Evolutionary conservation across 2,113 vertebrate species (phyloP), one percentile per base, ranked within the genome.

Genomic region (Toxotes chatareus): DNA sequence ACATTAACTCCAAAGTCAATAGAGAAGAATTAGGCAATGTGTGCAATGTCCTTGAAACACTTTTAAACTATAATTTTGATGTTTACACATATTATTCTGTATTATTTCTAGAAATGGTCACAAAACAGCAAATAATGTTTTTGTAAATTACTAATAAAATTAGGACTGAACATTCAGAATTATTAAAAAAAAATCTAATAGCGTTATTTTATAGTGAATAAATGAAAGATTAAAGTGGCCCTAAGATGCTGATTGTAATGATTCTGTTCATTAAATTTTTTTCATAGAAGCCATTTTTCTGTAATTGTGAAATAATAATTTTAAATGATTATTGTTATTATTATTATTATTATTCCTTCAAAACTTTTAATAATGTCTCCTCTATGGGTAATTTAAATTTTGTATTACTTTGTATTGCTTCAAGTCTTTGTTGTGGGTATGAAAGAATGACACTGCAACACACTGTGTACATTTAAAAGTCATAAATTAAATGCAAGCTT

Each of bases 1-100:
- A 83, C 70, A 82, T 83, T 86, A 66, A 82, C 78, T 79, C 79
- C 69, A 92, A 79, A 88, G 88, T 87, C 89, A 89, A 92, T 71
- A 92, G 51, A 61, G 62, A 71, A 80, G 71, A 91, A 85, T 88
- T 87, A 86, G 40, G 27, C 34, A 70, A 62, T 89, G 79, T 88
- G 68, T 87, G 72, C 74, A 85, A 76, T 76, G 82, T 82, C 64
- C 81, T 89, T 71, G 64, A 86, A 89, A 69, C 38, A 74, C 31
- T 74, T 83, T 88, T 19, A 70, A 76, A 80, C 49, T 76, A 23
- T 40, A 61, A 71, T 73, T 82, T 81, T 47, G 31, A 80, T 75
- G 49, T 67, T 70, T 67, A 72, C 4, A 31, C n/a, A 21, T 31
- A 17, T 49, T 73, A 65, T 67, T n/a, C 8, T 70, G 3, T 11